Conservation (phyloP, 2,888 invertebrate genomes). For the Argyresthia albistria region DNA sequence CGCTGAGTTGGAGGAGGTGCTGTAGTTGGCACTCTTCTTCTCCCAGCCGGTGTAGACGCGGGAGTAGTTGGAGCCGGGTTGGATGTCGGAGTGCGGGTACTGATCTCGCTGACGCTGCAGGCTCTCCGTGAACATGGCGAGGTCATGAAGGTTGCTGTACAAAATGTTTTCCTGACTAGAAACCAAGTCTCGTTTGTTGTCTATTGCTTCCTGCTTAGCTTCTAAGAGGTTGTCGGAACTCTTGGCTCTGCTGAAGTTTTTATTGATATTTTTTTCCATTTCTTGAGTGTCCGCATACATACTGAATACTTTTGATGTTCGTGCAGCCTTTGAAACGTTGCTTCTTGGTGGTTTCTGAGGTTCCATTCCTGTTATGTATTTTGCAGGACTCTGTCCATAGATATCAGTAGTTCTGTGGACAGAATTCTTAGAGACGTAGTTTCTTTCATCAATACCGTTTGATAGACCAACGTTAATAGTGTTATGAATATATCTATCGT, state of each 20-base stretch:
- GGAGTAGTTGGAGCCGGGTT: conserved; percentile 64
- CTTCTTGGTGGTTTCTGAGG: conserved; percentile 67
- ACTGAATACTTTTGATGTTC: conserved; percentile 64
- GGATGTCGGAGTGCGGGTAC: conserved; percentile 42
- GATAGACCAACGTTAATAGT: conserved; percentile 57
- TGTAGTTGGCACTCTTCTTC: conserved; percentile 51
- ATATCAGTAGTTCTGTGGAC: conserved; percentile 51
- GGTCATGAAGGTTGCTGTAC: conserved; percentile 61
- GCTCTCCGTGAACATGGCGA: conserved; percentile 61
- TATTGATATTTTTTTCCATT: conserved; percentile 40
- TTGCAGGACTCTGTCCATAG: conserved; percentile 57
- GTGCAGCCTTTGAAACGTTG: conserved; percentile 56
- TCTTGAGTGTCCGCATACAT: conserved; percentile 61
- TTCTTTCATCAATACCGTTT: conserved; percentile 55
- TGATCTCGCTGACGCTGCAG: conserved; percentile 45
- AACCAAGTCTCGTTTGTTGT: conserved; percentile 54
- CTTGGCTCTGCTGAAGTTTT: conserved; percentile 61
- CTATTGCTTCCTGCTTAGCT: conserved; percentile 52
- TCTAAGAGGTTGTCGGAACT: conserved; percentile 64
- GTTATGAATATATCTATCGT: conserved; percentile 58
- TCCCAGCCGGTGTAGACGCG: conserved; percentile 78
- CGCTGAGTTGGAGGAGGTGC: conserved; percentile 24
- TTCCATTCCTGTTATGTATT: conserved; percentile 63
- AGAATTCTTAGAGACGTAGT: conserved; percentile 53
- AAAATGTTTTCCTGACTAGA: conserved; percentile 68